A percentile compares a stretch with the other conserved stretches of the same genome.
Conservation (phyloP, 2,797 vertebrate genomes). For the Thunnus albacares region DNA sequence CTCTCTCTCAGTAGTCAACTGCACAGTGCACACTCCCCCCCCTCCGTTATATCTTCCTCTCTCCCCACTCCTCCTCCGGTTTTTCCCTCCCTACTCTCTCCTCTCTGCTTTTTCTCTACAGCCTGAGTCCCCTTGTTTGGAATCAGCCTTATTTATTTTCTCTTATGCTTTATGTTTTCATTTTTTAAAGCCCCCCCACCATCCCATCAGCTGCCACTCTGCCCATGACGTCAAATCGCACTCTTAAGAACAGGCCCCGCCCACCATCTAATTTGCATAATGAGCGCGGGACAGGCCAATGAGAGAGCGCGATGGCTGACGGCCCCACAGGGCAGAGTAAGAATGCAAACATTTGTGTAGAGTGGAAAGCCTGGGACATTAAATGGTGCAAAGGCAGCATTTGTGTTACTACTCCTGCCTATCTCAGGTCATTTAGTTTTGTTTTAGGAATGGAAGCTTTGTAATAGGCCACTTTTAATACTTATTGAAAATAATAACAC, state of each 20-base stretch:
- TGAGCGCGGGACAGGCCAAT: conserved; percentile 82
- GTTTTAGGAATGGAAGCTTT: not conserved
- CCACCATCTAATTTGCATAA: conserved; percentile 88
- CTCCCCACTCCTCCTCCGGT: conserved; percentile 54
- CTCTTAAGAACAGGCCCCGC: conserved; percentile 73
- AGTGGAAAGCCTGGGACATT: conserved; percentile 67
- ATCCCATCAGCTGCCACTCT: conserved; percentile 80
- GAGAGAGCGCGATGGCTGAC: conserved; percentile 57
- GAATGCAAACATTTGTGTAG: conserved; percentile 83
- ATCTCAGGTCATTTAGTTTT: conserved; percentile 26
- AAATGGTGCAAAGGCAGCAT: conserved; percentile 46
- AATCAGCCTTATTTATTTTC: conserved; percentile 68
- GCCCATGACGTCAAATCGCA: conserved; percentile 88
- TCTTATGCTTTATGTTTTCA: conserved; percentile 65
- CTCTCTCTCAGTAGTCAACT: conserved; percentile 66
- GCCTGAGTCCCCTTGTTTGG: conserved; percentile 52
- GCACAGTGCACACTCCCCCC: conserved; percentile 70
- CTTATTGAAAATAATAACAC: not conserved
- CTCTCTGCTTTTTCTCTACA: conserved; percentile 44
- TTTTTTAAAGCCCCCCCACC: conserved; percentile 55
- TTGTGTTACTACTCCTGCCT: conserved; percentile 20
- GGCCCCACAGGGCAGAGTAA: conserved; percentile 77
- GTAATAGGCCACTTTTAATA: not conserved
- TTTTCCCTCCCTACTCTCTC: conserved; percentile 52
- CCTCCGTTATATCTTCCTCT: conserved; percentile 71